phyloP scores from a whole-genome alignment of 37 sponge, comb jelly and placozoan genomes.

The Halichondria panicea region DNA sequence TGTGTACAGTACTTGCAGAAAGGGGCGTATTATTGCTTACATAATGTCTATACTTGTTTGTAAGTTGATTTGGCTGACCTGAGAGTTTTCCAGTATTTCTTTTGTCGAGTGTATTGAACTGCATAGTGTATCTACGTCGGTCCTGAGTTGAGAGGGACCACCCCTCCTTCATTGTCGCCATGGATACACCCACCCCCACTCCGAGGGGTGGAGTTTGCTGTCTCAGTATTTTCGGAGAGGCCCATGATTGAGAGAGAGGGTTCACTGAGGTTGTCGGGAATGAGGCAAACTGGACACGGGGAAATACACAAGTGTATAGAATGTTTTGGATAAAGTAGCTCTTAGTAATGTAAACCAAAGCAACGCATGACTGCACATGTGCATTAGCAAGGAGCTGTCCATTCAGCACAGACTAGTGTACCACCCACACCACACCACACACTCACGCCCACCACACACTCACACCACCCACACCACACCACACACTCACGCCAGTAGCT shows the following conservation, averaged over 20 bases:
- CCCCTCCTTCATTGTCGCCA: constrained; percentile 18
- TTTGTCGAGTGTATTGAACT: constrained; percentile 64
- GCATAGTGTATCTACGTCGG: constrained; percentile 24
- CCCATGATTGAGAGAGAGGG: background rate
- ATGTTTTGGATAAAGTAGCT: too few relatives aligned
- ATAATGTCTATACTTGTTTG: too few relatives aligned
- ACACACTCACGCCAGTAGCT: background rate
- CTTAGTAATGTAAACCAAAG: too few relatives aligned
- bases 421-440: too few relatives aligned
- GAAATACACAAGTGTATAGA: too few relatives aligned
- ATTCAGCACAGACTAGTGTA: background rate
- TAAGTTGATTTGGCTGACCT: too few relatives aligned
- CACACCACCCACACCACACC: too few relatives aligned
- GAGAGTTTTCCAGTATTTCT: constrained; percentile 43
- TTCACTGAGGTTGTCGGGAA: background rate
- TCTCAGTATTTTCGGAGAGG: background rate
- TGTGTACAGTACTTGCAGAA: too few relatives aligned
- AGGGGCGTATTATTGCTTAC: too few relatives aligned
- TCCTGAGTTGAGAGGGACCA: constrained; percentile 32
- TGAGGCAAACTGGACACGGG: background rate
- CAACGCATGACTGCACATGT: background rate
- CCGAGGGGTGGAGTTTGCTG: constrained; percentile 29
- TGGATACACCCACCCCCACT: constrained; percentile 35
- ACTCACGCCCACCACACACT: too few relatives aligned
- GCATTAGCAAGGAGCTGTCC: background rate